Conservation (phyloP, 2,113 vertebrate species). For the Murina feae region DNA sequence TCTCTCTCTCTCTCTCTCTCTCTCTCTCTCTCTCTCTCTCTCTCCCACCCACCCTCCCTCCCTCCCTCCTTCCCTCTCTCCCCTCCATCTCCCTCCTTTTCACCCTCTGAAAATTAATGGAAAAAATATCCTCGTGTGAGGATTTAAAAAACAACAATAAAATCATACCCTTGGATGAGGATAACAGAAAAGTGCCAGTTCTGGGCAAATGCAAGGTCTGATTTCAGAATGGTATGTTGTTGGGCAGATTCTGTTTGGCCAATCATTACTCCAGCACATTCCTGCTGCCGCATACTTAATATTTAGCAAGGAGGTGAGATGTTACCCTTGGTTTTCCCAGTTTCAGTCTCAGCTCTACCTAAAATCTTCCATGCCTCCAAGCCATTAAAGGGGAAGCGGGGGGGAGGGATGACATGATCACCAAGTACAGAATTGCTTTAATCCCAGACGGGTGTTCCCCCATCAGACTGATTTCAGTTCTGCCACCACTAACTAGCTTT, state of each 20-base stretch:
- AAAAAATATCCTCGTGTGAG: too few relatives aligned
- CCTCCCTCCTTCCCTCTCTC: too few relatives aligned
- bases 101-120: too few relatives aligned
- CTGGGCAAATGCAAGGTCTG: slow-evolving; percentile 18
- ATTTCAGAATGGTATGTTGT: not conserved
- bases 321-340: not conserved
- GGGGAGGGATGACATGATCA: not conserved
- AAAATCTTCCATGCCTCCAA: not conserved
- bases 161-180: not conserved
- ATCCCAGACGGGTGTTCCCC: not conserved
- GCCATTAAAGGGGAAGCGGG: not conserved
- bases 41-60: too few relatives aligned
- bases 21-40: too few relatives aligned
- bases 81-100: too few relatives aligned
- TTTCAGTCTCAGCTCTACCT: slow-evolving; percentile 41
- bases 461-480: not conserved
- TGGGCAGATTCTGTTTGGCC: not conserved
- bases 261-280: not conserved
- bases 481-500: not conserved
- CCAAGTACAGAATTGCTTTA: not conserved
- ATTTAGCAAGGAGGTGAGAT: not conserved
- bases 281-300: not conserved
- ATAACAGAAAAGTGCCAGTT: not conserved
- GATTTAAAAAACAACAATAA: not conserved
- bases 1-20: too few relatives aligned